phyloP scores from a whole-genome alignment of 2,797 vertebrate species.

The Siniperca scherzeri region DNA sequence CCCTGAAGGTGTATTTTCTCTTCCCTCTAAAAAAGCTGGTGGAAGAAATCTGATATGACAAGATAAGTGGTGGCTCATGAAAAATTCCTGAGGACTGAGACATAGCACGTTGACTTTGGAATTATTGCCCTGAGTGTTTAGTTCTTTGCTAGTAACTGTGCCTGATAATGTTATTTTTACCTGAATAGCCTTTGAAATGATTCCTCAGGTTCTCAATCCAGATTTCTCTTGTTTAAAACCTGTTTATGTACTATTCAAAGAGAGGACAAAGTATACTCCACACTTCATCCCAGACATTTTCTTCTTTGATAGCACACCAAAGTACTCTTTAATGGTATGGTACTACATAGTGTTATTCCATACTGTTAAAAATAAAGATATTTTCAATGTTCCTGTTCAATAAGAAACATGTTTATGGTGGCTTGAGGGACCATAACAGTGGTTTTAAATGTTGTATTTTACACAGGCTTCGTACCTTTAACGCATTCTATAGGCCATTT shows the following conservation, averaged over 20 bases:
- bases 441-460: background rate
- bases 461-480: background rate
- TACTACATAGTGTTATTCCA: constrained; percentile 4
- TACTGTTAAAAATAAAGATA: constrained; percentile 17
- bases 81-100: constrained; percentile 84
- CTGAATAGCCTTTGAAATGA: constrained; percentile 68
- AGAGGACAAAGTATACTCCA: constrained; percentile 39
- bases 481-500: background rate
- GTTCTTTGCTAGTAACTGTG: constrained; percentile 68
- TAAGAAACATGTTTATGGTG: background rate
- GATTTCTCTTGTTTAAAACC: constrained; percentile 53
- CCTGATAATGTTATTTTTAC: constrained; percentile 80
- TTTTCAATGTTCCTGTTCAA: background rate
- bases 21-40: constrained; percentile 72
- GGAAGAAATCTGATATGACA: constrained; percentile 87
- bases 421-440: background rate
- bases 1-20: constrained; percentile 85
- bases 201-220: constrained; percentile 48
- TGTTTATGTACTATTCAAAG: constrained; percentile 54
- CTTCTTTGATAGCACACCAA: constrained; percentile 14
- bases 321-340: constrained; percentile 27
- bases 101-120: constrained; percentile 82
- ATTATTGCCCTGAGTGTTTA: constrained; percentile 76
- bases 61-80: constrained; percentile 88
- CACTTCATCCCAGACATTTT: constrained; percentile 57